Evolutionary conservation across 2,113 vertebrate species (phyloP), one percentile per base, ranked within the genome.

Genomic region (Pelmatolapia mariae): DNA sequence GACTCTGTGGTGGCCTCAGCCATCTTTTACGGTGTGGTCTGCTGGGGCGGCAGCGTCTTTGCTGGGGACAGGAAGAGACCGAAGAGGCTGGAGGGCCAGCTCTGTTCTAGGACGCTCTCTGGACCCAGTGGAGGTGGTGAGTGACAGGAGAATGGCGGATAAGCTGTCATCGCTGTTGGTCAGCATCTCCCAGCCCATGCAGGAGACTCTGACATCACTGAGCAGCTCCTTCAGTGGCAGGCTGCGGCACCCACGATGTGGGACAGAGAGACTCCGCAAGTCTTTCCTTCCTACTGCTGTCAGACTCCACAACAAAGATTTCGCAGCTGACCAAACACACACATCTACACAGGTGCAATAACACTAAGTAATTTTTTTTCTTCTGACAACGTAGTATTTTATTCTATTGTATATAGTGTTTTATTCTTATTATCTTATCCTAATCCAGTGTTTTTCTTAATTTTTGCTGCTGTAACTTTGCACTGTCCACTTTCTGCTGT

Each of bases 21-120:
- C 47, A 52, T 52, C 8, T 52, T 19, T 10, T 1, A 52, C 8
- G 8, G 47, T 52, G 47, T 52, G 18, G 47, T 52, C 47, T 52
- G 47, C 47, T 52, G 8, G 18, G 50, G 18, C 15, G 2, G 7
- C 15, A 47, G 45, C 1, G 6, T 16, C 15, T 47, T 4, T 16
- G 15, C 45, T 1, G 45, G 45, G 45, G 45, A 5, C 18, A 52
- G 47, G 8, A 19, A 52, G 18, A 52, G 50, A 10, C 0, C 4
- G 50, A 52, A 52, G 4, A 19, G 8, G 50, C 50, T 52, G 50
- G 4, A 52, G 4, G 47, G 4, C 47, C 3, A 52, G 47, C 50
- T 3, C 50, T 52, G 18, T 10, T 52, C 4, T 52, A 52, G 50
- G 50, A 52, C 0, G 3, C 18, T 5, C 50, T n/a, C 50, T 53